A percentile compares a stretch with the other conserved stretches of the same genome.
These are phyloP conservation scores for Axinella damicornis DNA, from an alignment of 37 sponge, comb jelly and placozoan genomes.

Conservation along the genomic window DNA sequence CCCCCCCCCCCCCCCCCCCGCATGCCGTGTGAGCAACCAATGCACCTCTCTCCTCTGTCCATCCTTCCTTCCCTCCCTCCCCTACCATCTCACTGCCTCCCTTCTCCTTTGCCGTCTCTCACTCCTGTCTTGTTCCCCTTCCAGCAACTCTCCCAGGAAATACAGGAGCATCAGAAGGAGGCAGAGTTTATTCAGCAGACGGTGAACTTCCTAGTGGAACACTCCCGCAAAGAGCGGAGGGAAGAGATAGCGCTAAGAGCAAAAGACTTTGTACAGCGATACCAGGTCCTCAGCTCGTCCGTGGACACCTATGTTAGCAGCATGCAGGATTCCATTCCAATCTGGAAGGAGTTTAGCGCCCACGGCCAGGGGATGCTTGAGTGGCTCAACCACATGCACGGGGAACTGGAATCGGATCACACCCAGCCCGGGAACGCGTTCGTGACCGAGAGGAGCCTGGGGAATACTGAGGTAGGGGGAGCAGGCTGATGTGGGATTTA, in stretches of 20 bases:
- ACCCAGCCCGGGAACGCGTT: constrained; percentile 39
- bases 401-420: constrained; percentile 28
- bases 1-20: neutral
- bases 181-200: constrained; percentile 45
- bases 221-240: constrained; percentile 23
- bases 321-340: constrained; percentile 62
- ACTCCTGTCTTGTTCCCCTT: no score
- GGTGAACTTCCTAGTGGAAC: constrained; percentile 48
- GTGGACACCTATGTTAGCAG: constrained; percentile 18
- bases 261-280: constrained; percentile 22
- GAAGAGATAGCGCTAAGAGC: constrained; percentile 28
- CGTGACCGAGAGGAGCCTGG: constrained; percentile 44
- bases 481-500: no score
- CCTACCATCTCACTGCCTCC: neutral
- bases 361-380: neutral
- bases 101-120: neutral
- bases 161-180: constrained; percentile 23
- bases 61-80: neutral
- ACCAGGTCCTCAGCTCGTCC: neutral
- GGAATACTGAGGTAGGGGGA: constrained; percentile 27
- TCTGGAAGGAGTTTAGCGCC: constrained; percentile 65
- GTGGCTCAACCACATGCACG: constrained; percentile 37
- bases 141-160: constrained; percentile 26
- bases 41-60: neutral
- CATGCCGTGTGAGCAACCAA: no score